phyloP scores from a whole-genome alignment of 1,140 invertebrate genomes.

The Hermetia illucens region DNA sequence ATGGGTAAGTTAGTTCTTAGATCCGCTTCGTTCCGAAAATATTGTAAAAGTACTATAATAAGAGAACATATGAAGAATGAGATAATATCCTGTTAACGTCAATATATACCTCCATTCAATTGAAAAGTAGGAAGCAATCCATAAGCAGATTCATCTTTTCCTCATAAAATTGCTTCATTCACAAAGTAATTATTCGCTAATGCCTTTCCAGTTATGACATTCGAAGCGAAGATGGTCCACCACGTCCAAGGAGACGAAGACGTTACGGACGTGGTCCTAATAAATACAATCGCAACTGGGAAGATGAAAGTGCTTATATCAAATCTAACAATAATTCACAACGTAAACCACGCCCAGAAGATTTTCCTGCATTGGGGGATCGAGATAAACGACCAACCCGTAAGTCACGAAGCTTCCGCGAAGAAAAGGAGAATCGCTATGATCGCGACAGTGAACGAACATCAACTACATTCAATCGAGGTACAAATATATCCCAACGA shows the following conservation, averaged over 20 bases:
- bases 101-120: too few relatives aligned
- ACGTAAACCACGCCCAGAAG: slow-evolving; percentile 25
- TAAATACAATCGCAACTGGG: slow-evolving; percentile 84
- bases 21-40: too few relatives aligned
- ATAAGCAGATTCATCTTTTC: too few relatives aligned
- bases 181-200: too few relatives aligned
- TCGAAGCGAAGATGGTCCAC: slow-evolving; percentile 77
- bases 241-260: slow-evolving; percentile 65
- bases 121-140: too few relatives aligned
- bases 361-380: slow-evolving; percentile 30
- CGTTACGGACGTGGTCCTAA: slow-evolving; percentile 80
- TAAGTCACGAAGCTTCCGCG: slow-evolving; percentile 9
- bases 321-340: slow-evolving; percentile 25
- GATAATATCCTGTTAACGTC: too few relatives aligned
- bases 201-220: slow-evolving; percentile 61
- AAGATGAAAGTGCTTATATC: slow-evolving; percentile 76
- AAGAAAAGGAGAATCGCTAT: slow-evolving; percentile 26
- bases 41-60: too few relatives aligned
- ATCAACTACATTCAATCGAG: neutral
- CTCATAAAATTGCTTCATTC: too few relatives aligned
- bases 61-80: too few relatives aligned
- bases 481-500: neutral
- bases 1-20: slow-evolving; percentile 57
- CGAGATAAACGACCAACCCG: slow-evolving; percentile 10
- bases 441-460: slow-evolving; percentile 6